Evolutionary conservation across 2,888 invertebrate genomes (phyloP).

Genomic region (Amaurobius ferox): DNA sequence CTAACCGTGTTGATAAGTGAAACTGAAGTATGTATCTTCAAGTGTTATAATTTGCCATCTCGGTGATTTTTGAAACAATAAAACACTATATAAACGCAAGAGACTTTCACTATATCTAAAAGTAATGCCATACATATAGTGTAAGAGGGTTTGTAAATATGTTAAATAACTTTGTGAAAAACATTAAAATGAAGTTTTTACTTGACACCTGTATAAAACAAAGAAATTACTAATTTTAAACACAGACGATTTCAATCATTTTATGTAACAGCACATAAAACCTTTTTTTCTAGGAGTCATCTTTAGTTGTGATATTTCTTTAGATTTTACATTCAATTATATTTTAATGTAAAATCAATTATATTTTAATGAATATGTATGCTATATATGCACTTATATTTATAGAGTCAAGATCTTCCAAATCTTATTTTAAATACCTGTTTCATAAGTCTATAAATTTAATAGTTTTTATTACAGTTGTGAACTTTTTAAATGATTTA

Average conservation of each 20-base stretch:
- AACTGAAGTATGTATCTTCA: no score
- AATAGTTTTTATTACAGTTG: background rate
- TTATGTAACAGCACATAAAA: no score
- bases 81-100: background rate
- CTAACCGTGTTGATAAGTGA: no score
- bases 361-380: no score
- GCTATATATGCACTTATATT: background rate
- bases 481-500: background rate
- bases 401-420: constrained; percentile 10
- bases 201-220: no score
- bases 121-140: background rate
- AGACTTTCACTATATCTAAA: background rate
- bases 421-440: background rate
- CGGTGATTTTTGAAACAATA: no score
- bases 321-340: background rate
- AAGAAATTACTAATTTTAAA: no score
- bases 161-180: no score
- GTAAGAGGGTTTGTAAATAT: background rate
- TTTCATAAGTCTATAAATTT: background rate
- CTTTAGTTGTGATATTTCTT: background rate
- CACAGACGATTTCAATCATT: no score
- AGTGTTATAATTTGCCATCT: no score
- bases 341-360: background rate
- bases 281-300: no score
- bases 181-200: no score